phyloP scores from a whole-genome alignment of 1,140 invertebrate species.

The Paramacrobiotus metropolitanus region DNA sequence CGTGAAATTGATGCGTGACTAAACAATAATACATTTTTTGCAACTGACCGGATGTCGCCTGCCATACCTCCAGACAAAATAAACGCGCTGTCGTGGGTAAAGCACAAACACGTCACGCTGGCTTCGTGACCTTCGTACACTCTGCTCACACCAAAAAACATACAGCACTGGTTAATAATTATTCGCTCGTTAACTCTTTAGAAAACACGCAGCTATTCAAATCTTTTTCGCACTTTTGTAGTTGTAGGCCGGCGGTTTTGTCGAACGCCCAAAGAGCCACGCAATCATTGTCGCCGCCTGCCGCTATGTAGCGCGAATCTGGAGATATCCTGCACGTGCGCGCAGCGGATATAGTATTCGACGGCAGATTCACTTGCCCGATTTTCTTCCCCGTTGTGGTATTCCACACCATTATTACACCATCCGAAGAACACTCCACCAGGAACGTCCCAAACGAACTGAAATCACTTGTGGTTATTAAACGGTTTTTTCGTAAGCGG shows the following conservation, averaged over 20 bases:
- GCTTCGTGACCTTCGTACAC: constrained; percentile 19
- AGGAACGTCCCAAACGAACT: constrained; percentile 16
- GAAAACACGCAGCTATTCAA: no score
- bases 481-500: no score
- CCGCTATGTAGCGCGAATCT: constrained; percentile 16
- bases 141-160: no score
- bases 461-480: no score
- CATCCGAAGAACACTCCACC: constrained; percentile 21
- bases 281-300: constrained; percentile 21
- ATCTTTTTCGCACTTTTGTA: constrained; percentile 13
- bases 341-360: constrained; percentile 16
- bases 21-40: no score
- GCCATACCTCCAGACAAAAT: constrained; percentile 18
- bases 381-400: constrained; percentile 15
- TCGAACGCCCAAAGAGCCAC: constrained; percentile 20
- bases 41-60: constrained; percentile 19
- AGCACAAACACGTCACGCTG: constrained; percentile 17
- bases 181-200: no score
- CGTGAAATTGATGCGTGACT: no score
- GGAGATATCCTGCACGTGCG: constrained; percentile 19
- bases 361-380: constrained; percentile 13
- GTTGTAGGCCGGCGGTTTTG: constrained; percentile 13
- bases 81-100: constrained; percentile 18
- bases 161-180: no score
- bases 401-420: constrained; percentile 21